Base-by-base conservation (phyloP, 2,797 vertebrate species). In the Moxostoma hubbsi region DNA sequence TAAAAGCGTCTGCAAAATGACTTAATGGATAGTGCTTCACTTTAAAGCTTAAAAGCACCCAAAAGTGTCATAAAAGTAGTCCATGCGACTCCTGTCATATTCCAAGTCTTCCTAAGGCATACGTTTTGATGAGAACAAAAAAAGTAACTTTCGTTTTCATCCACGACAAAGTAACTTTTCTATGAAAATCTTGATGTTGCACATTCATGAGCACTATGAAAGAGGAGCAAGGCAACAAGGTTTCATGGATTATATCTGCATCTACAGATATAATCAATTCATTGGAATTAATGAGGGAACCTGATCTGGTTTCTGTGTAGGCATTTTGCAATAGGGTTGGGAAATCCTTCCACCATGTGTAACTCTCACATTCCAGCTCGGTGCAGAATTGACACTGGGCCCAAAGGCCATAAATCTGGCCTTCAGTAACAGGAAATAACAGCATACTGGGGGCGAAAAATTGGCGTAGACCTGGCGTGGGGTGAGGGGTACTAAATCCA, bases 321-420 rank as follows among this genome's bases (percentile, higher is more conserved):
- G 59, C 70, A 24, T 73, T 51, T 66, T 64, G 66, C 24, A 24
- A 1, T 1, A 54, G 9, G 11, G 45, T 67, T 63, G 66, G 36
- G 81, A 76, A 73, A 18, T 68, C 58, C 66, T 43, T 55, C 68
- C 62, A 67, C 63, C 55, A 69, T 80, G 83, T 82, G 83, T 85
- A 81, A 83, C 78, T 53, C 54, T 75, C 66, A 55, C 49, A 61
- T 87, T 90, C 83, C 77, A 69, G 61, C 74, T 80, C 65, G 62
- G 81, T 80, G 77, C 84, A 77, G 81, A 77, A 77, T 80, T 73
- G 63, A 88, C 62, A 62, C 69, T 82, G 70, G 24, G 75, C 67
- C 81, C 83, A 80, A 63, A 73, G 58, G 81, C 80, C 79, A 75
- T 88, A 86, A 80, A 88, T 87, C 80, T 86, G 71, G 47, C 71